phyloP scores from a whole-genome alignment of 2,888 invertebrate species.

The Lymantria monacha region DNA sequence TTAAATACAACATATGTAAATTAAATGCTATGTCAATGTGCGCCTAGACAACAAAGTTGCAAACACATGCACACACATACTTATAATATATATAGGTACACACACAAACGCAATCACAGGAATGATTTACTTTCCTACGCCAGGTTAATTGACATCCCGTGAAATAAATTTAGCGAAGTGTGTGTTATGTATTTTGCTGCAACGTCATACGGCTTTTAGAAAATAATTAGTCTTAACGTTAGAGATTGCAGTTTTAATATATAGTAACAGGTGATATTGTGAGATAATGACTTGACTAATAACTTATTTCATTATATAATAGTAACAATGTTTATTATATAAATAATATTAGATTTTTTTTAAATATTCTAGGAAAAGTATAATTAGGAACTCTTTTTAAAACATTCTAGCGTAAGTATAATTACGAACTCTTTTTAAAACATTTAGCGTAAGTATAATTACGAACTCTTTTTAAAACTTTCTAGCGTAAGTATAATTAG shows the following conservation, averaged over 20 bases:
- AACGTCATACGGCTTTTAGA: conserved; percentile 44
- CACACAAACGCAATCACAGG: conserved; percentile 21
- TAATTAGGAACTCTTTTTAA: too few relatives aligned
- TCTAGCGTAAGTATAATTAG: too few relatives aligned
- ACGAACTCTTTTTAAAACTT: too few relatives aligned
- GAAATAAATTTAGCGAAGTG: conserved; percentile 52
- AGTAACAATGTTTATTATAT: too few relatives aligned
- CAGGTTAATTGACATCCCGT: conserved; percentile 58
- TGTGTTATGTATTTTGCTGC: conserved; percentile 41
- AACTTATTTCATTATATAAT: too few relatives aligned
- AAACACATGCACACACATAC: conserved; percentile 17
- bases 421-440: too few relatives aligned
- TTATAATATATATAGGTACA: conserved; percentile 8
- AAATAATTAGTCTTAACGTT: conserved; percentile 44
- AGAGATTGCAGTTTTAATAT: conserved; percentile 16
- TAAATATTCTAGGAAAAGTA: too few relatives aligned
- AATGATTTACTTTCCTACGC: conserved; percentile 46
- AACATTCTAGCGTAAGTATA: too few relatives aligned
- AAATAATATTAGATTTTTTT: too few relatives aligned
- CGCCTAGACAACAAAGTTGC: conserved; percentile 41
- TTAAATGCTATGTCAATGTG: conserved; percentile 47
- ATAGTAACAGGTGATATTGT: conserved; percentile 2
- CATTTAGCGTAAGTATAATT: too few relatives aligned
- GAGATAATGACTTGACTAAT: too few relatives aligned
- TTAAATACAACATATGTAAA: conserved; percentile 29